Percentiles rank a stretch among this genome's conserved stretches.
These are phyloP conservation scores for Aleiodes alternator DNA, from an alignment of 2,888 invertebrate genomes.

Conservation along the genomic window DNA sequence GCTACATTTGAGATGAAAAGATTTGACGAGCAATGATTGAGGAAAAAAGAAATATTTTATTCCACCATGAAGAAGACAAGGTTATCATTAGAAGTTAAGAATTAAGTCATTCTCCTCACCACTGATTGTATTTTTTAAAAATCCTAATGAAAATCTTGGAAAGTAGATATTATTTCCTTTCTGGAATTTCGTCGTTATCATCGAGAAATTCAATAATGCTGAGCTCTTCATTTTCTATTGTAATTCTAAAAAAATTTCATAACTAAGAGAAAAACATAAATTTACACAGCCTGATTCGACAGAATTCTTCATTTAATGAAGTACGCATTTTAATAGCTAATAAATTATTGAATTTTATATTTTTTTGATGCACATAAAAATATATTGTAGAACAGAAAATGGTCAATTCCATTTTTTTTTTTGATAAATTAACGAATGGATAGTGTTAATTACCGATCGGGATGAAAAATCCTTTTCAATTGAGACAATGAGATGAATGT, in stretches of 20 bases:
- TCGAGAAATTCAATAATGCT: not conserved
- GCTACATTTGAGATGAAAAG: not conserved
- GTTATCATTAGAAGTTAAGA: not conserved
- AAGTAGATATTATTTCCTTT: not conserved
- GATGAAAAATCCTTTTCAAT: constrained; percentile 13
- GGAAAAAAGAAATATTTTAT: not conserved
- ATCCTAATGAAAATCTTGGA: too few species aligned
- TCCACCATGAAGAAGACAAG: not conserved
- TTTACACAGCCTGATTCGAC: constrained; percentile 27
- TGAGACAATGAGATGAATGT: constrained; percentile 14
- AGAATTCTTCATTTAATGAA: not conserved
- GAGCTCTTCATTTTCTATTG: not conserved
- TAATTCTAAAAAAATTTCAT: not conserved
- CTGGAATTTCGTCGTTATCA: not conserved
- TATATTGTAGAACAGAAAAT: constrained; percentile 1
- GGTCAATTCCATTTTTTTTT: constrained; percentile 3
- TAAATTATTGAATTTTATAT: constrained; percentile 14
- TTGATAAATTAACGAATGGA: constrained; percentile 16
- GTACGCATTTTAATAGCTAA: not conserved
- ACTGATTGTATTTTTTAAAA: not conserved
- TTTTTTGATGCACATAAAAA: not conserved
- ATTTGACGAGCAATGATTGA: not conserved
- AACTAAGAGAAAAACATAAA: not conserved
- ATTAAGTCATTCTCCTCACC: not conserved
- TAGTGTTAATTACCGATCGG: constrained; percentile 12